These are phyloP conservation scores for Tautogolabrus adspersus DNA, from an alignment of 2,113 vertebrate species.

Conservation along the genomic window DNA sequence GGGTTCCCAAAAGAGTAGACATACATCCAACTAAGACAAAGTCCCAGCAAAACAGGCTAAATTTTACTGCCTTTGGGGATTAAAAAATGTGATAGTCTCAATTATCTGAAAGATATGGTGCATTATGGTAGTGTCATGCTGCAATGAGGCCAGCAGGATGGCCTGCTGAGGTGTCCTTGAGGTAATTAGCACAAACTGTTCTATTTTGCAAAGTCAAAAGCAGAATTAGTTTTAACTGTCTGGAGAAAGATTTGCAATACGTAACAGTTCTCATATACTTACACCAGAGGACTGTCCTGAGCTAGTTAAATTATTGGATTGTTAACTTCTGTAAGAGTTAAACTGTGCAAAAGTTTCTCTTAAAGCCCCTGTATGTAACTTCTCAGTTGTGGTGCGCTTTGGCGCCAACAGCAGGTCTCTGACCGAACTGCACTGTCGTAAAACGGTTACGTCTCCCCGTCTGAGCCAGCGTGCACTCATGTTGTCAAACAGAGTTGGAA, in stretches of 20 bases:
- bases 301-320: not conserved
- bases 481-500: no score
- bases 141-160: conserved; percentile 21
- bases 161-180: conserved; percentile 15
- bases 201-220: not conserved
- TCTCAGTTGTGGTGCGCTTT: no score
- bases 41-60: conserved; percentile 37
- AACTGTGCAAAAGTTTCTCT: not conserved
- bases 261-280: no score
- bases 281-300: not conserved
- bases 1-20: conserved; percentile 36
- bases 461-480: no score
- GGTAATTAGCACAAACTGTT: not conserved
- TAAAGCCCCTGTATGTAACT: no score
- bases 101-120: conserved; percentile 27
- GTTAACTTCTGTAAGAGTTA: not conserved
- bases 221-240: no score
- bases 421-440: no score
- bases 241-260: no score
- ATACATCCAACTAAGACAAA: conserved; percentile 37
- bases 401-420: no score
- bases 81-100: conserved; percentile 5
- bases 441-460: no score
- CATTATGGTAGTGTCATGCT: conserved; percentile 4
- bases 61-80: conserved; percentile 25